A percentile compares a stretch with the other conserved stretches of the same genome.
Conservation (phyloP, 2,113 vertebrate genomes). For the Leptodactylus fuscus region DNA sequence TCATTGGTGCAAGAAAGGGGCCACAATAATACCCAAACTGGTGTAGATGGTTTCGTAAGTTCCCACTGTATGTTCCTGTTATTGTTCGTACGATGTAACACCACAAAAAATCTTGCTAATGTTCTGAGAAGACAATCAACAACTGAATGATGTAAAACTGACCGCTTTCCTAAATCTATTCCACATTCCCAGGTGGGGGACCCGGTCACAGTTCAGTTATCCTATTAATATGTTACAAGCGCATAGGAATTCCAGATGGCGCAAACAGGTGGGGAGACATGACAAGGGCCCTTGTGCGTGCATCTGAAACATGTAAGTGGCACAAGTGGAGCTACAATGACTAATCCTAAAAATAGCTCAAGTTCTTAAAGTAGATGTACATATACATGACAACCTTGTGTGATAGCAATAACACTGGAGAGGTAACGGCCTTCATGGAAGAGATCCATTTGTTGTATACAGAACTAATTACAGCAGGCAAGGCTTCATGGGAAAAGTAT, state of each 20-base stretch:
- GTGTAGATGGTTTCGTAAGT: no score
- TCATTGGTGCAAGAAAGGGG: no score
- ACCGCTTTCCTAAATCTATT: neutral
- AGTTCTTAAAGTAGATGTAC: neutral
- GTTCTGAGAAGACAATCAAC: neutral
- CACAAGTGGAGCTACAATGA: neutral
- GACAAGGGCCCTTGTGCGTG: conserved; percentile 8
- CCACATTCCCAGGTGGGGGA: conserved; percentile 6
- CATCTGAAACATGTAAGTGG: neutral
- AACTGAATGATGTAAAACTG: neutral
- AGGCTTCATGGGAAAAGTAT: no score
- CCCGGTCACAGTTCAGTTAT: neutral
- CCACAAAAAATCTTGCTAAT: no score
- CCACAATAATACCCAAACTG: no score
- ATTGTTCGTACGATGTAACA: no score
- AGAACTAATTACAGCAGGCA: no score
- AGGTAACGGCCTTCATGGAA: no score
- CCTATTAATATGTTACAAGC: neutral
- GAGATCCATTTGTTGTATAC: no score
- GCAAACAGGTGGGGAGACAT: neutral
- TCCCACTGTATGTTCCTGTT: no score
- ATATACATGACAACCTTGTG: no score
- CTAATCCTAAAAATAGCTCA: neutral
- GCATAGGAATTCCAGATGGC: conserved; percentile 4
- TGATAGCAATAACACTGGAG: no score